Percentiles rank a stretch among this genome's conserved stretches.
phyloP scores from a whole-genome alignment of 1,140 invertebrate genomes.

The Zaprionus taronus region DNA sequence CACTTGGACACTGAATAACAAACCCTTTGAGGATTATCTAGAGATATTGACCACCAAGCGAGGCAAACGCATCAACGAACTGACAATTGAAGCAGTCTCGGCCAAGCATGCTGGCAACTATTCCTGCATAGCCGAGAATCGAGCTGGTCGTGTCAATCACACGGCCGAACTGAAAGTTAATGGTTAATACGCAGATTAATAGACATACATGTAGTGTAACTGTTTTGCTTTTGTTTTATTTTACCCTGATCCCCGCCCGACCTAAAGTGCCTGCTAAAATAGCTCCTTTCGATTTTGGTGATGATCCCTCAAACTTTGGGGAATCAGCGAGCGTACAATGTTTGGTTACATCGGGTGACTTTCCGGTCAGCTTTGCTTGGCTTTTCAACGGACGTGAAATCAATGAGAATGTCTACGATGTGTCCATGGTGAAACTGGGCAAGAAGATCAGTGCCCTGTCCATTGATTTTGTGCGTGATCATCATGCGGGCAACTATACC shows the following conservation, averaged over 20 bases:
- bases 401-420: constrained; percentile 86
- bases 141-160: constrained; percentile 88
- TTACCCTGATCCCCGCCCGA: background rate
- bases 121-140: constrained; percentile 90
- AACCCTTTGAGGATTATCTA: constrained; percentile 85
- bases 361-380: constrained; percentile 89
- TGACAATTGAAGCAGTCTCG: constrained; percentile 91
- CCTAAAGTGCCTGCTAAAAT: constrained; percentile 88
- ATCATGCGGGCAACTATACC: constrained; percentile 89
- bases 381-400: constrained; percentile 85
- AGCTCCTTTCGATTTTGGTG: constrained; percentile 87
- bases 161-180: constrained; percentile 89
- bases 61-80: constrained; percentile 89
- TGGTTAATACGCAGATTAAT: constrained; percentile 85
- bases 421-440: constrained; percentile 76
- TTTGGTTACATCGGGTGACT: constrained; percentile 90
- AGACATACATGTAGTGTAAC: constrained; percentile 14
- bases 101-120: constrained; percentile 92
- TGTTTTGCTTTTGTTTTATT: constrained; percentile 37
- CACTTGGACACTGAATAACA: constrained; percentile 87
- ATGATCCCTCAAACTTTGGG: constrained; percentile 89
- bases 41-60: constrained; percentile 87
- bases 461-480: constrained; percentile 87
- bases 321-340: constrained; percentile 90
- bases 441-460: constrained; percentile 87